Evolutionary conservation across 2,113 vertebrate species (phyloP).

Genomic region (Dascyllus trimaculatus): DNA sequence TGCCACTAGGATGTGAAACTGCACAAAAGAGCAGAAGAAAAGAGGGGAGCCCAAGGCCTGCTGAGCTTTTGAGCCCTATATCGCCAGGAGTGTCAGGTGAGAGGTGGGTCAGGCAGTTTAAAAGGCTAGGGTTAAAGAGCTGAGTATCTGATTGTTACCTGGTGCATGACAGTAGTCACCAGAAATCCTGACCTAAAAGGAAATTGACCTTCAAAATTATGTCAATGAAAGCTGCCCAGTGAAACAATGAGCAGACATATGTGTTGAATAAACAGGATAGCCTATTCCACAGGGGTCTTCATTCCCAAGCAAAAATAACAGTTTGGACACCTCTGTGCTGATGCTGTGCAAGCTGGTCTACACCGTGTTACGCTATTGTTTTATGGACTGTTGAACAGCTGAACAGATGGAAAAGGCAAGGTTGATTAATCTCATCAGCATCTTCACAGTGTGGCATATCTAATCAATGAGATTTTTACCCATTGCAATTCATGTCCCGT

Average conservation of each 20-base stretch:
- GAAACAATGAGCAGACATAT: conserved; percentile 16
- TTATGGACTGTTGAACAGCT: conserved; percentile 69
- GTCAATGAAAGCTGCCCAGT: conserved; percentile 11
- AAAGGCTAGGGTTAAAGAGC: conserved; percentile 3
- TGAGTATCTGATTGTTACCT: conserved; percentile 10
- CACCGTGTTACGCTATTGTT: conserved; percentile 54
- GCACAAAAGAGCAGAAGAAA: conserved; percentile 60
- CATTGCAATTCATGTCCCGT: conserved; percentile 67
- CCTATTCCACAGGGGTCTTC: conserved; percentile 39
- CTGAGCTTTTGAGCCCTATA: conserved; percentile 50
- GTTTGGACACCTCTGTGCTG: conserved; percentile 62
- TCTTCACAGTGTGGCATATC: conserved; percentile 64
- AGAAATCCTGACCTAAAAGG: conserved; percentile 15
- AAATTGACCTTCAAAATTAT: conserved; percentile 52
- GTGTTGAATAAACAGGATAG: conserved; percentile 34
- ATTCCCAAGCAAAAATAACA: conserved; percentile 57
- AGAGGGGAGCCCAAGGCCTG: conserved; percentile 49
- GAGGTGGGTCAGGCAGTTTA: conserved; percentile 36
- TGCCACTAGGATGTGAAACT: conserved; percentile 56
- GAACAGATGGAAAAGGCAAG: conserved; percentile 80
- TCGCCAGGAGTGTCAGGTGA: conserved; percentile 28
- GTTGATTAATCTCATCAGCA: conserved; percentile 81
- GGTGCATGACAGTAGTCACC: conserved; percentile 7
- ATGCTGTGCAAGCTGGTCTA: conserved; percentile 62
- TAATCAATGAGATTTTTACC: conserved; percentile 71